A percentile compares a stretch with the other conserved stretches of the same genome.
phyloP scores from a whole-genome alignment of 1,140 invertebrate genomes.

The Zaprionus davidi region DNA sequence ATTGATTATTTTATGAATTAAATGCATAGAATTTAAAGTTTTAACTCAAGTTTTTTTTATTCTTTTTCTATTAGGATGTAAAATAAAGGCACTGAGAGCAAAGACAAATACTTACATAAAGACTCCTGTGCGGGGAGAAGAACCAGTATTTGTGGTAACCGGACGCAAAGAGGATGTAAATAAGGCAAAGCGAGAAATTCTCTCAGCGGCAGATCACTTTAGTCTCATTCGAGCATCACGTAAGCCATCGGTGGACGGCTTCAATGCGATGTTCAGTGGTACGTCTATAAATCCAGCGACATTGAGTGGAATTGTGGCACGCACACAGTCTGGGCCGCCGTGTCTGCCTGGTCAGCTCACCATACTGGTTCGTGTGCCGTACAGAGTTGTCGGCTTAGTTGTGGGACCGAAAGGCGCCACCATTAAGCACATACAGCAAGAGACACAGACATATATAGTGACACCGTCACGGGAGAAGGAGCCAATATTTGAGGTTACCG shows the following conservation, averaged over 20 bases:
- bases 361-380: conserved; percentile 98
- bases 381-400: conserved; percentile 98
- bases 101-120: conserved; percentile 99
- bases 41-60: background rate
- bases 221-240: conserved; percentile 98
- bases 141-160: conserved; percentile 99
- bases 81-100: conserved; percentile 98
- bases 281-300: conserved; percentile 20
- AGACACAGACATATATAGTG: conserved; percentile 99
- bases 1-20: too few relatives aligned
- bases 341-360: conserved; percentile 97
- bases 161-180: conserved; percentile 99
- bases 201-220: conserved; percentile 99
- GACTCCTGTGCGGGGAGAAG: conserved; percentile 98
- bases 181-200: conserved; percentile 98
- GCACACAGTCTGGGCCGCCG: conserved; percentile 90
- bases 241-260: conserved; percentile 87
- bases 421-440: conserved; percentile 99
- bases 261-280: conserved; percentile 58
- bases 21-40: background rate
- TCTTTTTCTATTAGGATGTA: background rate
- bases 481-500: conserved; percentile 99
- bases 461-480: conserved; percentile 99
- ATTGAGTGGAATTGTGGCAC: conserved; percentile 60
- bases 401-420: conserved; percentile 99